phyloP scores from a whole-genome alignment of 2,113 vertebrate species.

The Epinephelus fuscoguttatus region DNA sequence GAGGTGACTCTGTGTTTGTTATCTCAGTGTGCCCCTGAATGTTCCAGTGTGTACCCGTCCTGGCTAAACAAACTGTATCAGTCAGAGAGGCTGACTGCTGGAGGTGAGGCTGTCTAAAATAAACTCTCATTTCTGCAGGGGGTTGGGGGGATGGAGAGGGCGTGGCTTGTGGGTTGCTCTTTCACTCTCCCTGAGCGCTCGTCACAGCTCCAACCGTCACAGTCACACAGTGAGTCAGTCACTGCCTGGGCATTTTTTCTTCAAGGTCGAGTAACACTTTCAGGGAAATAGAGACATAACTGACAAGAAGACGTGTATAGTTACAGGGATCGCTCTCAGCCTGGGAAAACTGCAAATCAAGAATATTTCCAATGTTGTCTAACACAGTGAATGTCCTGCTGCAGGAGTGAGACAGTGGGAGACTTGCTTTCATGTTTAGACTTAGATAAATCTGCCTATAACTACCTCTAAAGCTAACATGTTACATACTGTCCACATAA shows the following conservation, averaged over 20 bases:
- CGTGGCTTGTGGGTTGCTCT: conserved; percentile 19
- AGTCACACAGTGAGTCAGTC: conserved; percentile 59
- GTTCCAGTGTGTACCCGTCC: conserved; percentile 21
- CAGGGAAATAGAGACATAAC: conserved; percentile 6
- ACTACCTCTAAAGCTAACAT: neutral
- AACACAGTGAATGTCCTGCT: neutral
- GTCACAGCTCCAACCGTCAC: conserved; percentile 39
- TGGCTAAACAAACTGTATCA: conserved; percentile 42
- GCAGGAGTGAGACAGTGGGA: neutral
- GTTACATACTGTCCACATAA: neutral
- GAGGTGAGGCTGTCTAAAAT: conserved; percentile 51
- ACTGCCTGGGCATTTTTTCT: conserved; percentile 28
- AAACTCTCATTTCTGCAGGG: conserved; percentile 39
- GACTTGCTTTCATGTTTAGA: too few relatives aligned
- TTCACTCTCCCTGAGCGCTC: conserved; percentile 15
- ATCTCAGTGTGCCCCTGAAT: conserved; percentile 38
- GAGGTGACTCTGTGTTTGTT: conserved; percentile 45
- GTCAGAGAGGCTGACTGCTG: conserved; percentile 37
- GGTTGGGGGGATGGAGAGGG: conserved; percentile 15
- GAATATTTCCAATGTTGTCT: neutral
- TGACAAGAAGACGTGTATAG: neutral
- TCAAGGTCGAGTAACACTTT: conserved; percentile 60
- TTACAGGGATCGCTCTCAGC: neutral
- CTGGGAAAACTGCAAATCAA: neutral
- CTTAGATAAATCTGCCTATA: neutral